Conservation (phyloP, 2,888 invertebrate species). For the Apotomis turbidana region DNA sequence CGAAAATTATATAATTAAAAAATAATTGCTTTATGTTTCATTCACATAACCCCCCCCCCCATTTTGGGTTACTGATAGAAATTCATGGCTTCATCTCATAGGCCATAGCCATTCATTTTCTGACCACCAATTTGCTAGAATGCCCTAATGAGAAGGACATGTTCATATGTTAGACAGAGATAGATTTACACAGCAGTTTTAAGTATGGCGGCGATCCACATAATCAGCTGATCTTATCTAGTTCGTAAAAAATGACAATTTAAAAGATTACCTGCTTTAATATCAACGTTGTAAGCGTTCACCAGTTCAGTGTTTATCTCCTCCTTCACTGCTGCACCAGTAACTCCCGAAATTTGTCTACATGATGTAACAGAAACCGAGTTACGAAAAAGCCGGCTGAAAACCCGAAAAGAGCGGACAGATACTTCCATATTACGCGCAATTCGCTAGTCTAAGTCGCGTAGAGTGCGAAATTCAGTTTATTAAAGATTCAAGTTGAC, state of each 20-base stretch:
- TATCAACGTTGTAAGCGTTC: slow-evolving; percentile 68
- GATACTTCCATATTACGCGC: slow-evolving; percentile 61
- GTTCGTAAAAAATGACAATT: not conserved
- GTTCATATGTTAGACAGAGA: not conserved
- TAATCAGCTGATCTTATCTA: not conserved
- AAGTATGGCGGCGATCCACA: not conserved
- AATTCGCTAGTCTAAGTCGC: not conserved
- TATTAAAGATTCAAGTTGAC: not conserved
- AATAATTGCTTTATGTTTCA: too few relatives aligned
- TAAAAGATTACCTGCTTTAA: slow-evolving; percentile 62
- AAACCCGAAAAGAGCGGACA: slow-evolving; percentile 59
- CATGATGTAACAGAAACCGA: slow-evolving; percentile 56
- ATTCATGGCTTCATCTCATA: too few relatives aligned
- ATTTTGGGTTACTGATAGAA: too few relatives aligned
- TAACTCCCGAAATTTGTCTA: slow-evolving; percentile 59
- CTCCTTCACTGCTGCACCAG: slow-evolving; percentile 65
- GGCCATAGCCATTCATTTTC: too few relatives aligned
- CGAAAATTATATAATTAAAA: too few relatives aligned
- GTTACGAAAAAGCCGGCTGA: slow-evolving; percentile 71
- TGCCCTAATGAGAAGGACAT: slow-evolving; percentile 1
- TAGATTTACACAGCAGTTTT: not conserved
- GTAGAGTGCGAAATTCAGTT: not conserved
- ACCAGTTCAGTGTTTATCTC: slow-evolving; percentile 65
- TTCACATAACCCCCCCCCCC: too few relatives aligned
- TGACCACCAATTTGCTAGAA: too few relatives aligned